These are phyloP conservation scores for Cettia cetti DNA, from an alignment of 2,113 vertebrate genomes.

Conservation along the genomic window DNA sequence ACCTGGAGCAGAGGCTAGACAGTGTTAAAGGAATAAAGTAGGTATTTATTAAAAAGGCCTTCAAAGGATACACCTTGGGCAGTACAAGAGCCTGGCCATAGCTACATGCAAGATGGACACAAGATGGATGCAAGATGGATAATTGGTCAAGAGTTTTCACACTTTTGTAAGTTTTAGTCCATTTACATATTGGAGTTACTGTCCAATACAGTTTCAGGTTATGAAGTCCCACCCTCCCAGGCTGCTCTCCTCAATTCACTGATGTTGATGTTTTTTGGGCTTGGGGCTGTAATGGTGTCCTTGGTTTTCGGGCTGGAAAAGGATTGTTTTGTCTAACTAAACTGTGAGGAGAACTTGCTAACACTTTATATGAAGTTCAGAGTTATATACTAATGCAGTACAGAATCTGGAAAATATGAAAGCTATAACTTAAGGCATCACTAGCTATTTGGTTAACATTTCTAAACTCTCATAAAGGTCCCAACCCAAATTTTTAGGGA, in stretches of 20 bases:
- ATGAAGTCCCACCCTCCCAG: neutral
- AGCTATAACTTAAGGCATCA: neutral
- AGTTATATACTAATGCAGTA: neutral
- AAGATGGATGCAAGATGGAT: neutral
- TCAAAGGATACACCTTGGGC: neutral
- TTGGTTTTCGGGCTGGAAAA: neutral
- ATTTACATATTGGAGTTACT: neutral
- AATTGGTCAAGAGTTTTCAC: accelerated
- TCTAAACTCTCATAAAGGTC: neutral
- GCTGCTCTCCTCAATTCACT: neutral
- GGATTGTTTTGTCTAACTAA: neutral
- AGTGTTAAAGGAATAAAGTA: neutral
- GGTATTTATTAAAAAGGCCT: neutral
- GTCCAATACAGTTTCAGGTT: neutral
- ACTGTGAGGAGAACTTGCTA: neutral
- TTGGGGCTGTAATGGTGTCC: neutral
- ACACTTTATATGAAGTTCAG: neutral
- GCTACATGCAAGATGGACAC: neutral
- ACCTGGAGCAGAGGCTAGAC: neutral
- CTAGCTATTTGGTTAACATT: neutral
- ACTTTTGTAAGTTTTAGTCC: neutral
- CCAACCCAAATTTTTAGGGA: neutral
- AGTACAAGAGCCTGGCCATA: accelerated
- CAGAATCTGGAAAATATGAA: neutral
- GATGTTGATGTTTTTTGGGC: neutral